phyloP scores from a whole-genome alignment of 2,888 invertebrate species.

The Nomada ruficornis region DNA sequence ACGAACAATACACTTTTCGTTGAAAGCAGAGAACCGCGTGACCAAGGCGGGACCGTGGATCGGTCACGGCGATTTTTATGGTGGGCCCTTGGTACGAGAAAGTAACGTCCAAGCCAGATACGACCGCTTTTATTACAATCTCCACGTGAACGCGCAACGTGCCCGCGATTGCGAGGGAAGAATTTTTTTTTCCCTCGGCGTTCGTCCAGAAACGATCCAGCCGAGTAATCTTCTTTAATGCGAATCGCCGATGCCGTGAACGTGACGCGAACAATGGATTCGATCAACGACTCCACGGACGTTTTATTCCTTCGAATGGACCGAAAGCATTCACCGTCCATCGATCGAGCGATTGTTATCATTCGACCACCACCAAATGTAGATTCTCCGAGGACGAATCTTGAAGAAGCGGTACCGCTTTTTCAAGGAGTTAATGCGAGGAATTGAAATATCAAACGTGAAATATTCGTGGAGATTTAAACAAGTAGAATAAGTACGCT shows the following conservation, averaged over 20 bases:
- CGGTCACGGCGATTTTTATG: slow-evolving; percentile 60
- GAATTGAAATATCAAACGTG: no score
- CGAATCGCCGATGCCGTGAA: slow-evolving; percentile 48
- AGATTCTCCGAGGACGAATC: background rate
- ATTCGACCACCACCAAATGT: background rate
- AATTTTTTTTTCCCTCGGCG: slow-evolving; percentile 24
- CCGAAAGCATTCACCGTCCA: background rate
- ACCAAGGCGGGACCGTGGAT: slow-evolving; percentile 18
- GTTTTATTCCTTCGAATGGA: slow-evolving; percentile 15
- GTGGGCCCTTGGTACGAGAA: slow-evolving; percentile 8
- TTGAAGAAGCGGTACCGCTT: no score
- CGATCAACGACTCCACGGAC: slow-evolving; percentile 36
- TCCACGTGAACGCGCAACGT: slow-evolving; percentile 57
- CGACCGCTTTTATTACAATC: slow-evolving; percentile 54
- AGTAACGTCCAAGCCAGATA: slow-evolving; percentile 42
- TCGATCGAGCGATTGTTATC: slow-evolving; percentile 31
- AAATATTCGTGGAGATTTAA: no score
- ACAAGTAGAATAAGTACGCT: no score
- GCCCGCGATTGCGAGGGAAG: slow-evolving; percentile 61
- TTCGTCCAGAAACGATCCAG: slow-evolving; percentile 35
- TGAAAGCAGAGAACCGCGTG: slow-evolving; percentile 35
- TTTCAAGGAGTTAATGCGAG: no score
- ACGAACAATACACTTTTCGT: slow-evolving; percentile 13
- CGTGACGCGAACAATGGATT: slow-evolving; percentile 57
- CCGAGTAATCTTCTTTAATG: slow-evolving; percentile 62